These are phyloP conservation scores for Rhingia campestris DNA, from an alignment of 2,888 invertebrate species.

Conservation along the genomic window DNA sequence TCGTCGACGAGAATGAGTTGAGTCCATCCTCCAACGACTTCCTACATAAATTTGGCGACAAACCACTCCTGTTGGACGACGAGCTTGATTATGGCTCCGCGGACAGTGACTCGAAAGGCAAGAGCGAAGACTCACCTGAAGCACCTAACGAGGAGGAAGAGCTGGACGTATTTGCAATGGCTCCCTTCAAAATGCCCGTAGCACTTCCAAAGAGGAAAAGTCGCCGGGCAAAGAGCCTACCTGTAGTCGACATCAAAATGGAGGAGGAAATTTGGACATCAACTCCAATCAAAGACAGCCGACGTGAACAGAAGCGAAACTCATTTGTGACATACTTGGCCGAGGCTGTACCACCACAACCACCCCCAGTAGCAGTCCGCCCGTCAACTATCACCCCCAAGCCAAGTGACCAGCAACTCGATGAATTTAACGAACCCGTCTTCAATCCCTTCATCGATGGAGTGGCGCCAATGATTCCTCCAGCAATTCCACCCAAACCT, in stretches of 20 bases:
- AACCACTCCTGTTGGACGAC: slow-evolving; percentile 89
- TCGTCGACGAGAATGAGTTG: slow-evolving; percentile 84
- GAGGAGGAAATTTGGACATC: slow-evolving; percentile 81
- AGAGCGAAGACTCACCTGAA: slow-evolving; percentile 77
- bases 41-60: slow-evolving; percentile 90
- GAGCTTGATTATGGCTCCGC: slow-evolving; percentile 87
- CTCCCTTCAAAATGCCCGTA: slow-evolving; percentile 85
- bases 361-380: slow-evolving; percentile 48
- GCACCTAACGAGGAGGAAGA: slow-evolving; percentile 80
- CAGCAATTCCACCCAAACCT: slow-evolving; percentile 67
- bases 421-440: slow-evolving; percentile 82
- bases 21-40: slow-evolving; percentile 84
- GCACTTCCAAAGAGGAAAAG: slow-evolving; percentile 77
- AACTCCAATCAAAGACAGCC: slow-evolving; percentile 79
- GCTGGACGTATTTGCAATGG: slow-evolving; percentile 88
- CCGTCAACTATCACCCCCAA: slow-evolving; percentile 58
- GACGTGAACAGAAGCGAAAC: slow-evolving; percentile 59
- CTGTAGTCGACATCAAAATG: slow-evolving; percentile 56
- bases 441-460: slow-evolving; percentile 80
- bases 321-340: slow-evolving; percentile 75
- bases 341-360: slow-evolving; percentile 70
- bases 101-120: slow-evolving; percentile 77
- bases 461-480: slow-evolving; percentile 44
- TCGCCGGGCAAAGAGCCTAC: slow-evolving; percentile 65
- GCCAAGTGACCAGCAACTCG: slow-evolving; percentile 75